Base-by-base conservation (phyloP, 2,113 vertebrate genomes). In the Anolis sagrei region DNA sequence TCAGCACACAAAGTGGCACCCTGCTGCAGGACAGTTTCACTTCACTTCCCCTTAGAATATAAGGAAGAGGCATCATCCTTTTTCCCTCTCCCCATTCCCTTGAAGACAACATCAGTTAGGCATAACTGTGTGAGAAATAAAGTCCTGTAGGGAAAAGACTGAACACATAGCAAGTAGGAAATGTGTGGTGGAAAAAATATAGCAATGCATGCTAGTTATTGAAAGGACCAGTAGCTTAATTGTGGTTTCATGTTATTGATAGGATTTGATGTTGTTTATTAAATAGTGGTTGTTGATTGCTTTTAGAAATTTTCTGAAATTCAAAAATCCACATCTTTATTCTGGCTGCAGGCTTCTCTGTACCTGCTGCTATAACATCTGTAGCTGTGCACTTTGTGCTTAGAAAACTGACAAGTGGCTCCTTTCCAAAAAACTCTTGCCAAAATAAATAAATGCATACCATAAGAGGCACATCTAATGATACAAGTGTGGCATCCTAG, bases 361-460 rank as follows among this genome's bases (percentile, higher is more conserved):
- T 90, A 90, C 61, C 49, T 93, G 89, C 51, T 92, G 74, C 78
- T 92, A 0, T 32, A 90, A 21, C 48, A 91, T 89, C 39, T 82
- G 29, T 86, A 89, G 25, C 29, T 0, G 0, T 78, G 87, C 44
- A 84, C 62, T 80, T 78, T 89, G 23, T 76, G n/a, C 88, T 90
- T 93, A 75, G 81, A 89, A 94, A 90, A n/a, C 44, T 91, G 81
- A 72, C 48, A 95, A 86, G 86, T 94, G 93, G 84, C 88, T 90
- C 2, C 87, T 49, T 92, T 94, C 92, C 92, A 95, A 1, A 79
- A n/a, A 23, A 4, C 83, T 87, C 27, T 70, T 95, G 92, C 86
- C 93, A 94, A 83, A 93, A 86, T 79, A 92, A 95, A 91, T 95
- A 94, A 93, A 91, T 92, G 91, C 34, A 89, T 94, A 86, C 51